phyloP scores from a whole-genome alignment of 2,888 invertebrate genomes.

The Zygothrica quintamaculata region DNA sequence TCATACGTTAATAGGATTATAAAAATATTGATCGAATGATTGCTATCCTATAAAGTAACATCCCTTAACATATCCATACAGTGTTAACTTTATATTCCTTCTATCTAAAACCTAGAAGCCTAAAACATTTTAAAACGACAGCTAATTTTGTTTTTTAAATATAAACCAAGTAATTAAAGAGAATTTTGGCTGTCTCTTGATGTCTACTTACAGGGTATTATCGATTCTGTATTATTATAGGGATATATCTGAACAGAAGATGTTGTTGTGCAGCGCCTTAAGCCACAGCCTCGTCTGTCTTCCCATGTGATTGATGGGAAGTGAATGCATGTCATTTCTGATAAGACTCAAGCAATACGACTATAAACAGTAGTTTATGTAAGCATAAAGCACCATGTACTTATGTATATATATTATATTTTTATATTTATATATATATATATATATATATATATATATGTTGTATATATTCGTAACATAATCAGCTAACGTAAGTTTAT shows the following conservation, averaged over 20 bases:
- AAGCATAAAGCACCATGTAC: constrained; percentile 14
- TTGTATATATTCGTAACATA: constrained; percentile 22
- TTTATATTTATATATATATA: constrained; percentile 6
- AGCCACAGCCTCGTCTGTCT: constrained; percentile 21
- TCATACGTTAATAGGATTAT: no score
- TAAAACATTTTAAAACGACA: no score
- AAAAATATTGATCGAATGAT: no score
- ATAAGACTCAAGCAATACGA: constrained; percentile 44
- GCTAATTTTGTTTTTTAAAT: no score
- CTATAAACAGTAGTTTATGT: constrained; percentile 23
- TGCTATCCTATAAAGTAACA: no score
- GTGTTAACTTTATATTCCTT: no score
- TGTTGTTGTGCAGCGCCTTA: constrained; percentile 15
- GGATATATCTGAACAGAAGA: constrained; percentile 19
- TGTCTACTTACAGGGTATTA: not conserved
- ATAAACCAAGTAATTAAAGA: no score
- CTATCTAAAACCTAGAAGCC: no score
- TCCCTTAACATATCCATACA: no score
- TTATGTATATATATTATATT: constrained; percentile 14
- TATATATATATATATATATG: constrained; percentile 4
- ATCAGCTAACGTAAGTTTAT: constrained; percentile 26
- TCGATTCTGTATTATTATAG: constrained; percentile 16
- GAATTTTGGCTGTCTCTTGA: not conserved
- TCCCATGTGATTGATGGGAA: constrained; percentile 59
- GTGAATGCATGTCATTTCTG: constrained; percentile 53